Evolutionary conservation across 2,113 vertebrate species (phyloP), one percentile per base, ranked within the genome.

Genomic region (Sterrhoptilus dennistouni): DNA sequence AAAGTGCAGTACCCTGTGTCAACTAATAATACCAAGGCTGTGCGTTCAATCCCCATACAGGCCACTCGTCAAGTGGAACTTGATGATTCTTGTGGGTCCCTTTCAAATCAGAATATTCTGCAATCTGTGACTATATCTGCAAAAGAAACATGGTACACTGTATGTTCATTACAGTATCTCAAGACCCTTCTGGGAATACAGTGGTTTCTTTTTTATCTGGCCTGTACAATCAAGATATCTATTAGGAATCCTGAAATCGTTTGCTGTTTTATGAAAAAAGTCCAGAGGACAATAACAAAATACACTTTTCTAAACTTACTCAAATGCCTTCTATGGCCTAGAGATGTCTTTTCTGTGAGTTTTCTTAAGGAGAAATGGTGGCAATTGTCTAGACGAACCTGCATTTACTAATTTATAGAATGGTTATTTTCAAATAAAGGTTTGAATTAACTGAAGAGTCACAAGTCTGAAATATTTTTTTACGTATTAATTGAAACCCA

Each of bases 111-210:
- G 52, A 49, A 50, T 57, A 31, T 57, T 85, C 17, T 35, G 35
- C 8, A 3, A 5, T 50, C 24, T 40, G 24, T 56, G 35, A 42
- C 5, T 91, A 83, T 95, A 90, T 87, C 95, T 96, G 76, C 94
- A 97, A 93, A 97, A 74, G 85, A 97, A 95, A 91, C 83, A 64
- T n/a, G 33, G 77, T 89, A 81, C 54, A 42, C 47, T 83, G 56
- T 64, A 49, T 95, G 76, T 96, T 98, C 93, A 93, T 95, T 95
- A 93, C 95, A 96, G 74, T 89, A 95, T 94, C 66, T 92, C 79
- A 96, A 94, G 90, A 96, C 53, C 76, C 90, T 97, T 92, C 91
- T 93, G 91, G 72, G 66, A 97, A 95, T 83, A 94, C 84, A 84
- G 56, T 76, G 79, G 31, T 70, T 96, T 97, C 69, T 93, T 95